A percentile compares a stretch with the other conserved stretches of the same genome.
Evolutionary conservation across 2,888 invertebrate species (phyloP).

Genomic region (Acronicta aceris): DNA sequence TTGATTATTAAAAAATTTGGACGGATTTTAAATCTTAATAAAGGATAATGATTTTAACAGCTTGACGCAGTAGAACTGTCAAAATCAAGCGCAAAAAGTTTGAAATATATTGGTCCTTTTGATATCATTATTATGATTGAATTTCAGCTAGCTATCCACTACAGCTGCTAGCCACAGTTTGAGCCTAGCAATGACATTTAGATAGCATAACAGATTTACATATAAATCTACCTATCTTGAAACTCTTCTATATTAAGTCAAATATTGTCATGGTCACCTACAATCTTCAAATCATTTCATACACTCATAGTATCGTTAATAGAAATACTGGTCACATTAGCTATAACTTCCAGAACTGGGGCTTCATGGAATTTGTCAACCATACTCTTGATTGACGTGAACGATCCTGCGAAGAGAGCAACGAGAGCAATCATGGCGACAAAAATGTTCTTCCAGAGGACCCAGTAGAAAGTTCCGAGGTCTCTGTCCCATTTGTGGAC

Average conservation of each 20-base stretch:
- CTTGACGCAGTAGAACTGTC: neutral
- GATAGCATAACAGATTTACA: too few relatives aligned
- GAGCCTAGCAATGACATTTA: too few relatives aligned
- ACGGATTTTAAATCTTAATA: conserved; percentile 5
- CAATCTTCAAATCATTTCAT: conserved; percentile 9
- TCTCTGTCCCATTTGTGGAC: conserved; percentile 91
- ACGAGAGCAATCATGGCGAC: conserved; percentile 75
- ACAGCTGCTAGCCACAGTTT: too few relatives aligned
- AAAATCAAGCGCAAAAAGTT: neutral
- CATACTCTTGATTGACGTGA: conserved; percentile 77
- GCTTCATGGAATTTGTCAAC: conserved; percentile 66
- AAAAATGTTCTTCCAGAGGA: conserved; percentile 91
- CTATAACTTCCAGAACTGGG: conserved; percentile 34
- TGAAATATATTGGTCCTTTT: neutral
- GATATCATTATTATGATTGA: too few relatives aligned
- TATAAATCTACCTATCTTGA: neutral
- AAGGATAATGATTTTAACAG: neutral
- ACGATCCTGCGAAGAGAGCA: conserved; percentile 82
- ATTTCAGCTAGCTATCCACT: too few relatives aligned
- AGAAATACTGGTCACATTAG: conserved; percentile 44
- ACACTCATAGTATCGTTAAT: conserved; percentile 45
- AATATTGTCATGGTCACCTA: conserved; percentile 11
- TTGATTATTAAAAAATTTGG: neutral
- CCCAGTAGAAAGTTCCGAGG: conserved; percentile 91
- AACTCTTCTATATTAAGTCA: conserved; percentile 4